Base-by-base conservation (phyloP, 2,888 invertebrate species). In the Hirtodrosophila cameraria region DNA sequence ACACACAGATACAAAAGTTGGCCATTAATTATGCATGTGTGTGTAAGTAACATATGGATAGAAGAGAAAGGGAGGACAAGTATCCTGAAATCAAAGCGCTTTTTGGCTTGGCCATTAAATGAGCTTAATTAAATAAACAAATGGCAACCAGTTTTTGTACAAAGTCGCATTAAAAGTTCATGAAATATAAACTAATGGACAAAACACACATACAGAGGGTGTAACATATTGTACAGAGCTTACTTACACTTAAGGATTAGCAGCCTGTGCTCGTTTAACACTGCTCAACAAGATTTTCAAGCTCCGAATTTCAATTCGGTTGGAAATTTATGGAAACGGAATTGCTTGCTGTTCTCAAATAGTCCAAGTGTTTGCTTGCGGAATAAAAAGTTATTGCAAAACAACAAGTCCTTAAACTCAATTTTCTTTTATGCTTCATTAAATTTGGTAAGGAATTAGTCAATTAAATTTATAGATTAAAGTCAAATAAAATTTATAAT, bases 71-170 rank as follows among this genome's bases (percentile, higher is more conserved):
- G 11, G 11, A 25, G 12, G 15, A 30, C 5, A 31, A 42, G 53
- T 57, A 2, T 23, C 23, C 7, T 36, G 48, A 48, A 36, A 63
- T 49, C 42, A 63, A 50, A 39, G 33, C 28, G 31, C 15, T 39
- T 31, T 12, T 39, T 43, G 48, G 36, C 3, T 42, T 53, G 60
- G 43, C 27, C 82, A 73, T 78, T 75, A 82, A 87, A 87, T 80
- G 75, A 82, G 78, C 69, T 74, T 86, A 86, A 88, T 86, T 84
- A 86, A 78, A 86, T 88, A 78, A 83, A 75, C 81, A 86, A 82
- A 84, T 84, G 73, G 60, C 61, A 62, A 53, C 49, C 67, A 73
- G 45, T 53, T 65, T 74, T 68, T 48, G 36, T 38, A n/a, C 35
- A 46, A 58, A 59, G 61, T 52, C 46, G 55, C 68, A 66, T 79